Conservation (phyloP, 2,113 vertebrate genomes). For the Cyprinodon variegatus region DNA sequence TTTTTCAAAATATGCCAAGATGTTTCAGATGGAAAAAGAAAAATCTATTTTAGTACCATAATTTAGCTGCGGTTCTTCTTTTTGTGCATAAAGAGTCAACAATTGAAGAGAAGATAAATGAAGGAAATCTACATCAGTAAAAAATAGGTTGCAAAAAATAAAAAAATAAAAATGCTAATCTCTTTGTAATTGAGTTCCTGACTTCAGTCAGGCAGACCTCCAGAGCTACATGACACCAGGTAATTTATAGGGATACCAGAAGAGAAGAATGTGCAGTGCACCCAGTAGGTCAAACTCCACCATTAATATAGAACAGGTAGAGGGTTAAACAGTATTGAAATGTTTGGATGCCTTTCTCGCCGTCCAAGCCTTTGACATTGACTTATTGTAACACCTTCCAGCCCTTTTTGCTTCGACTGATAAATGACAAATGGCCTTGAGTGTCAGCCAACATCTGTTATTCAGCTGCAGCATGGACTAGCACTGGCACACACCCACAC, state of each 20-base stretch:
- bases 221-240: conserved; percentile 10
- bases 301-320: conserved; percentile 3
- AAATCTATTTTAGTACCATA: conserved; percentile 20
- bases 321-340: conserved; percentile 53
- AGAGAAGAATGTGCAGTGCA: conserved; percentile 11
- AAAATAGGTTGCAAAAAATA: neutral
- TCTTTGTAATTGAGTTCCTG: conserved; percentile 1
- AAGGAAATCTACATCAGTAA: neutral
- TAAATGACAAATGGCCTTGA: conserved; percentile 69
- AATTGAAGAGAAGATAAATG: conserved; percentile 3
- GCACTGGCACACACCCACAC: conserved; percentile 19
- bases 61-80: conserved; percentile 20
- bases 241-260: conserved; percentile 34
- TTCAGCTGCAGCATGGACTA: conserved; percentile 57
- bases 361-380: conserved; percentile 52
- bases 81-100: neutral
- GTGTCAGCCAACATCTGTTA: conserved; percentile 72
- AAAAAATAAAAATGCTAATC: neutral
- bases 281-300: conserved; percentile 13
- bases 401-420: conserved; percentile 64
- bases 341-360: conserved; percentile 45
- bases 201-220: neutral
- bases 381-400: conserved; percentile 64
- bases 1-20: conserved; percentile 17
- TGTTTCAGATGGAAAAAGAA: conserved; percentile 5